Evolutionary conservation across 2,797 vertebrate species (phyloP), one percentile per base, ranked within the genome.

Genomic region (Lepus townsendii): DNA sequence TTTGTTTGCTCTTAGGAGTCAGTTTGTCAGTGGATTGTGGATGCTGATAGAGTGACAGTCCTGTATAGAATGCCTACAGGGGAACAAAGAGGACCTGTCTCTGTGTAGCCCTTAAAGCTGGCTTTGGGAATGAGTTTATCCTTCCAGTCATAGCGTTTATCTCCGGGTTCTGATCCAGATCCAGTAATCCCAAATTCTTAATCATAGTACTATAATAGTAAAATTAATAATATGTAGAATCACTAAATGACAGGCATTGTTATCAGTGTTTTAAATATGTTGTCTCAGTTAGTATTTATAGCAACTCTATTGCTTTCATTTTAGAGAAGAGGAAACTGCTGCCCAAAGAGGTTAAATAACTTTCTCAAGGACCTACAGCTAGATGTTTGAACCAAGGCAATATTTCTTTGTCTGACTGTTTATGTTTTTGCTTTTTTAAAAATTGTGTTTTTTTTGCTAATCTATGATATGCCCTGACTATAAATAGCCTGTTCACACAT

Each of bases 141-240:
- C 75, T 89, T 89, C 63, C 65, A 93, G 68, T 78, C 38, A 73
- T 94, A 54, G 78, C 2, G 38, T 84, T 94, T 94, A 83, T 87
- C 5, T 10, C 6, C 12, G 62, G 47, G 22, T 82, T 93, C 69
- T 13, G 60, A 60, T 35, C 24, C 3, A 79, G 42, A 78, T 72
- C 27, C 66, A 62, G 27, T 94, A 93, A 71, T 52, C 30, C 76
- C 47, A 14, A 35, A 19, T 68, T 77, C 30, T 78, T 62, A 47
- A 47, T 62, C 50, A 78, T 52, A 93, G 38, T 83, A 32, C 20
- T 65, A 16, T 52, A 47, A 73, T 82, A 84, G 88, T 87, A 87
- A 63, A 82, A 75, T 85, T 77, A 66, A 52, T 71, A 78, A 47
- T 26, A 88, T 78, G 35, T 87, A 91, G 24, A 20, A 79, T 86